Percentiles rank a stretch among this genome's conserved stretches.
phyloP scores from a whole-genome alignment of 2,888 invertebrate species.

The Drosophila tanythrix region DNA sequence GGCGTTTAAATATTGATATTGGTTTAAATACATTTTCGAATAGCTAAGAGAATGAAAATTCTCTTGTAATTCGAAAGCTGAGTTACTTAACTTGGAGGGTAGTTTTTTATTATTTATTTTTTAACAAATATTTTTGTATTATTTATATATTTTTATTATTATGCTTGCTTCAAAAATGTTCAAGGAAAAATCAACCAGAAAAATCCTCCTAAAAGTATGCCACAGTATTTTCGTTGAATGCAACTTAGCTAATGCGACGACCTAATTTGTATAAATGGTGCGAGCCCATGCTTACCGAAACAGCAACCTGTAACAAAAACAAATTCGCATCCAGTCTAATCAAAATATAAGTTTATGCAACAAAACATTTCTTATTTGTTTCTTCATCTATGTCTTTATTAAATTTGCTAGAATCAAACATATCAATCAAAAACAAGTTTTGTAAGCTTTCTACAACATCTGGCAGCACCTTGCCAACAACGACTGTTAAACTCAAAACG shows the following conservation, averaged over 20 bases:
- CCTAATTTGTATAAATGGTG: neutral
- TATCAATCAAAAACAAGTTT: neutral
- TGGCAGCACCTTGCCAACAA: neutral
- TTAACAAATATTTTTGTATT: no score
- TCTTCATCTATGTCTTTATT: neutral
- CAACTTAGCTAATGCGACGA: neutral
- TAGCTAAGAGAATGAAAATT: neutral
- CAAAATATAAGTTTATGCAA: neutral
- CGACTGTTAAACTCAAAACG: slow-evolving; percentile 41
- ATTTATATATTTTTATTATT: no score
- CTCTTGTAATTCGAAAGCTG: neutral
- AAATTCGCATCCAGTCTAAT: neutral
- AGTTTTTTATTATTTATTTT: no score
- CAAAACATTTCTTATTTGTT: neutral
- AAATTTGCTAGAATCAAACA: neutral
- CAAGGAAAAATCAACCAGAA: no score
- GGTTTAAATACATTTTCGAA: neutral
- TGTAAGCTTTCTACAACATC: neutral
- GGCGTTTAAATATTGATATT: neutral
- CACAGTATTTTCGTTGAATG: neutral
- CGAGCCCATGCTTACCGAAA: neutral
- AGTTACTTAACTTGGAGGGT: neutral
- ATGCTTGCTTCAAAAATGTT: no score
- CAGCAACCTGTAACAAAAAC: neutral
- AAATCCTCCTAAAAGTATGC: neutral